Base-by-base conservation (phyloP, 2,888 invertebrate genomes). In the Lepidochrysops patricia region DNA sequence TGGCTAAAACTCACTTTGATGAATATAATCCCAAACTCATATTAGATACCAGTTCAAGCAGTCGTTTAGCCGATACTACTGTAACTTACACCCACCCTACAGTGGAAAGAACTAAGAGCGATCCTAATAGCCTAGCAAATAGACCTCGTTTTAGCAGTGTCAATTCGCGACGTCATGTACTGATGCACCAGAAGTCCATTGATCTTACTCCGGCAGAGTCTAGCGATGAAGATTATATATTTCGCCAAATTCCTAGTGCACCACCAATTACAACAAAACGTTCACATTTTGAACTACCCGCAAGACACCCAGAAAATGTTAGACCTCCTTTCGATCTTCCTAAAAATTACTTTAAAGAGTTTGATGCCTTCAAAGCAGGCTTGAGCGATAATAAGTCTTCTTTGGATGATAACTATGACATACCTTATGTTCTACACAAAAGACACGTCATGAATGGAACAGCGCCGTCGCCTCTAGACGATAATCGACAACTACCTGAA, bases 361-460 rank as follows among this genome's bases (percentile, higher is more conserved):
- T 91, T 61, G 92, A 92, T 62, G 87, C 91, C 35, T 89, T 92
- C 58, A 88, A 90, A 80, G 88, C 89, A 2, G 86, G 86, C 12
- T 84, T 87, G 63, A 91, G 91, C 71, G 91, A 90, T 66, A 80
- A 70, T 60, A 86, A 88, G 68, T 91, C 90, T 68, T 68, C 76
- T 2, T 67, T 79, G 3, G 85, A 88, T 65, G 86, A 92, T 68
- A 93, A 93, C 32, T 89, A 90, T 67, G 96, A 96, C 67, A 96
- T 96, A 73, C 95, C 96, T 0, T 96, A 96, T 71, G 94, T 95
- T 4, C 83, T 96, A 57, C 96, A 96, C 74, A 96, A 96, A 73
- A 90, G 96, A 2, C 96, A 96, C 74, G 91, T 96, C 1, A 94
- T 96, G 93, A 96, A 96, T 73, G 96, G 96, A 0, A 95, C 95